Evolutionary conservation across 2,113 vertebrate genomes (phyloP).

Genomic region (Daubentonia madagascariensis): DNA sequence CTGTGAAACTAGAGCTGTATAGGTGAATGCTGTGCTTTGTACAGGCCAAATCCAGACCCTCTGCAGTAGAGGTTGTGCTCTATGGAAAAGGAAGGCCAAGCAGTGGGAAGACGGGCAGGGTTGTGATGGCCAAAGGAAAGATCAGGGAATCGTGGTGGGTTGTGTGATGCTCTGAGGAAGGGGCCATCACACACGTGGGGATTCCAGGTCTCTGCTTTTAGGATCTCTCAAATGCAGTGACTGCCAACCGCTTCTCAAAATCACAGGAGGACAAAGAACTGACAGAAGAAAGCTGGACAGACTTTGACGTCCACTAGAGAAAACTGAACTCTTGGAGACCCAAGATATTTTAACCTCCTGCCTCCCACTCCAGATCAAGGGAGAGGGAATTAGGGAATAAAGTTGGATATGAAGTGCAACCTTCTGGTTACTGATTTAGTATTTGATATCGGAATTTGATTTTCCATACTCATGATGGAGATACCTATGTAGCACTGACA

Average conservation of each 20-base stretch:
- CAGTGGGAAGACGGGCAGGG: neutral
- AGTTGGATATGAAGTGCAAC: neutral
- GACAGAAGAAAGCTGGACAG: neutral
- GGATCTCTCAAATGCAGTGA: neutral
- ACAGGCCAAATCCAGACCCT: too few species aligned
- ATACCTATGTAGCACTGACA: neutral
- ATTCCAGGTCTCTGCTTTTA: neutral
- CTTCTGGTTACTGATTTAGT: neutral
- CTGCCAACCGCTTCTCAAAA: neutral
- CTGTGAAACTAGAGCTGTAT: neutral
- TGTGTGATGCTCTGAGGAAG: neutral
- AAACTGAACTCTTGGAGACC: neutral
- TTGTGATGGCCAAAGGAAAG: neutral
- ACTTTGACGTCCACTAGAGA: neutral
- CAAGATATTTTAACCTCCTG: neutral
- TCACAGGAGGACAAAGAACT: neutral
- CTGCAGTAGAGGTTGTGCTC: accelerated
- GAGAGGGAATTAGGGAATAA: neutral
- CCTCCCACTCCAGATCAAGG: neutral
- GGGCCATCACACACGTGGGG: accelerated
- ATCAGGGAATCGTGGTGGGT: accelerated
- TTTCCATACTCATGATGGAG: neutral
- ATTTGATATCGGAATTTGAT: neutral
- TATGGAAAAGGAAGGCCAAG: neutral
- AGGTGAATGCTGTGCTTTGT: accelerated